Conservation (phyloP, 2,797 vertebrate species). For the Anabas testudineus region DNA sequence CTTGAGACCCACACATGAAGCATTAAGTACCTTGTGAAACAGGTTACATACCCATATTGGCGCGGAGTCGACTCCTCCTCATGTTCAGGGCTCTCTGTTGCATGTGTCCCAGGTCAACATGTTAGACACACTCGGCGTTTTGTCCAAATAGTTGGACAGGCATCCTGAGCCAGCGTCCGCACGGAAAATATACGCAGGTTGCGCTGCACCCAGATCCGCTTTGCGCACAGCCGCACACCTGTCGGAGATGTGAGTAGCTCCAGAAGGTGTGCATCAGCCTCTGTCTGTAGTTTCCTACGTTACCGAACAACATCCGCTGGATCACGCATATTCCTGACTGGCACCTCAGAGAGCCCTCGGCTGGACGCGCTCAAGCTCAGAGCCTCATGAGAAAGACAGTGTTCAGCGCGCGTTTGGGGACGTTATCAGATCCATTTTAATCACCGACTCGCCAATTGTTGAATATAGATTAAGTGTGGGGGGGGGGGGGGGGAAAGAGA, state of each 20-base stretch:
- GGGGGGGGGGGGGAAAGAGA: slow-evolving; percentile 1
- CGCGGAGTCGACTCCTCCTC: slow-evolving; percentile 72
- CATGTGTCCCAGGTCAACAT: slow-evolving; percentile 78
- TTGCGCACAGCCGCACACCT: slow-evolving; percentile 73
- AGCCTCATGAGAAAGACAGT: slow-evolving; percentile 33
- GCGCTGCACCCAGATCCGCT: slow-evolving; percentile 48
- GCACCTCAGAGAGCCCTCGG: slow-evolving; percentile 22
- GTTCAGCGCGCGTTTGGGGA: slow-evolving; percentile 29
- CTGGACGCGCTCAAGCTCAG: slow-evolving; percentile 31
- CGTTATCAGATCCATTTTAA: slow-evolving; percentile 27
- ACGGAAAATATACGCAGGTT: slow-evolving; percentile 36
- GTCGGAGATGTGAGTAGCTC: slow-evolving; percentile 69
- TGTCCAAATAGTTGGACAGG: slow-evolving; percentile 65
- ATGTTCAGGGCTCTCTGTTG: slow-evolving; percentile 68
- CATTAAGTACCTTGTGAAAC: slow-evolving; percentile 13
- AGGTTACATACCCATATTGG: slow-evolving; percentile 84
- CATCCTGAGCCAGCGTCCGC: slow-evolving; percentile 37
- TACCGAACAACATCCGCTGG: slow-evolving; percentile 57
- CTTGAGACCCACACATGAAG: slow-evolving; percentile 24
- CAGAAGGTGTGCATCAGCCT: slow-evolving; percentile 60
- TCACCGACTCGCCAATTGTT: slow-evolving; percentile 62
- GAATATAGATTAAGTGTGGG: slow-evolving; percentile 50
- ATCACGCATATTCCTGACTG: slow-evolving; percentile 28
- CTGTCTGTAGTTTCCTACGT: slow-evolving; percentile 57
- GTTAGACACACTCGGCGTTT: slow-evolving; percentile 66